These are phyloP conservation scores for Trinorchestia longiramus DNA, from an alignment of 1,140 invertebrate genomes.

Conservation along the genomic window DNA sequence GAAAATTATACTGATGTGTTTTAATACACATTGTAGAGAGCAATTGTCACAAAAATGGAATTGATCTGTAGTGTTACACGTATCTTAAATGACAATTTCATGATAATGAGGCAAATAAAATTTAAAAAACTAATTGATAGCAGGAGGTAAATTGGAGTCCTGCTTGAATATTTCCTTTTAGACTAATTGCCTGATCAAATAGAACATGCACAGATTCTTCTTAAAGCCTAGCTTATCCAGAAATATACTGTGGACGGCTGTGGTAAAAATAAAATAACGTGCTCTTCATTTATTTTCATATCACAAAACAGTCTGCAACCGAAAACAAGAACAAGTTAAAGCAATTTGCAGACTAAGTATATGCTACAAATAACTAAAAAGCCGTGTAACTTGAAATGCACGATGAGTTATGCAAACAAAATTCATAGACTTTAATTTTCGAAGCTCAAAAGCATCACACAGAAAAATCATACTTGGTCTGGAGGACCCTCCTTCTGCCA, in stretches of 20 bases:
- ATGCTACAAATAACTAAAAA: neutral
- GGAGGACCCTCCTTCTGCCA: slow-evolving; percentile 25
- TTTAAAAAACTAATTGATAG: neutral
- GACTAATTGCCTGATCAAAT: neutral
- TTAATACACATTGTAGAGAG: neutral
- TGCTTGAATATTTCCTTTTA: neutral
- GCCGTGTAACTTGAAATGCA: neutral
- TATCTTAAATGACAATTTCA: neutral
- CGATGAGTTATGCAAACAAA: neutral
- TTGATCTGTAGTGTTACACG: neutral
- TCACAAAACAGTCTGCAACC: neutral
- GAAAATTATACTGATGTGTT: no score
- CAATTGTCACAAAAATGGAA: neutral
- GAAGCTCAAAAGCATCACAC: slow-evolving; percentile 28
- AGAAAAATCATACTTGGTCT: slow-evolving; percentile 37
- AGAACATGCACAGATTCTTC: neutral
- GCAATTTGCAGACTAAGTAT: neutral
- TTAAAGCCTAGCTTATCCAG: neutral
- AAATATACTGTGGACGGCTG: neutral
- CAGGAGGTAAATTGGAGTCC: no score
- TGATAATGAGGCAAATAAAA: neutral
- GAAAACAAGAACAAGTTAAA: neutral
- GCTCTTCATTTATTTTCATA: neutral
- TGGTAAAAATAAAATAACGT: neutral
- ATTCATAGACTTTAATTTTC: neutral